These are phyloP conservation scores for Propithecus perrieri DNA, from an alignment of 2,797 vertebrate species.

Conservation along the genomic window DNA sequence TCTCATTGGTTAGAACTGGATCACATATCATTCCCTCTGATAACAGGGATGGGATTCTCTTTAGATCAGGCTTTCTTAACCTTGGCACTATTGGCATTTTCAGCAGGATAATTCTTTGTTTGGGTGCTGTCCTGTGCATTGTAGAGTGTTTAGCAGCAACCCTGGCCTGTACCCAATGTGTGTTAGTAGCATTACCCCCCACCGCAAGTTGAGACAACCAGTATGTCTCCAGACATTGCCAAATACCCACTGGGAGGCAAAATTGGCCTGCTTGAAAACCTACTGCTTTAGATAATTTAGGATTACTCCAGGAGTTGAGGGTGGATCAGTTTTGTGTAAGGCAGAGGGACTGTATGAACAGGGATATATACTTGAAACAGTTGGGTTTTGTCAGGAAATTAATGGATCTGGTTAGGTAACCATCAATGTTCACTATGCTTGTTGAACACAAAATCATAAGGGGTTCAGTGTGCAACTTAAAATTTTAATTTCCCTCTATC, in stretches of 20 bases:
- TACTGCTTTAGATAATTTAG: conserved; percentile 16
- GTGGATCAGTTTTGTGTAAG: background rate
- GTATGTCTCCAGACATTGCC: background rate
- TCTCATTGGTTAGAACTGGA: background rate
- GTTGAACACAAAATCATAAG: background rate
- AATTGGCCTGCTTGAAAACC: background rate
- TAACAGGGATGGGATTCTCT: background rate
- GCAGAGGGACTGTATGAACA: background rate
- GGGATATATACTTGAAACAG: background rate
- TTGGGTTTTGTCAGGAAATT: background rate
- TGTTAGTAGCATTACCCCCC: background rate
- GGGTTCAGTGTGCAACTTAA: background rate
- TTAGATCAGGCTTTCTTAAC: background rate
- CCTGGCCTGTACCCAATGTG: background rate
- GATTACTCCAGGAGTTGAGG: background rate
- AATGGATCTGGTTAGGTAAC: background rate
- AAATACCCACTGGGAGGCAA: background rate
- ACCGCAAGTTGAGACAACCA: background rate
- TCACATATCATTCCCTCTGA: background rate
- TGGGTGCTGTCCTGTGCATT: background rate
- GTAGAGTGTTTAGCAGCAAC: background rate
- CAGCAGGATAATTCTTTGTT: background rate
- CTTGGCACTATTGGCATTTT: background rate
- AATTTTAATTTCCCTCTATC: background rate
- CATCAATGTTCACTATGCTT: background rate